Percentiles rank a stretch among this genome's conserved stretches.
Conservation (phyloP, 2,888 invertebrate genomes). For the Protophormia terraenovae region DNA sequence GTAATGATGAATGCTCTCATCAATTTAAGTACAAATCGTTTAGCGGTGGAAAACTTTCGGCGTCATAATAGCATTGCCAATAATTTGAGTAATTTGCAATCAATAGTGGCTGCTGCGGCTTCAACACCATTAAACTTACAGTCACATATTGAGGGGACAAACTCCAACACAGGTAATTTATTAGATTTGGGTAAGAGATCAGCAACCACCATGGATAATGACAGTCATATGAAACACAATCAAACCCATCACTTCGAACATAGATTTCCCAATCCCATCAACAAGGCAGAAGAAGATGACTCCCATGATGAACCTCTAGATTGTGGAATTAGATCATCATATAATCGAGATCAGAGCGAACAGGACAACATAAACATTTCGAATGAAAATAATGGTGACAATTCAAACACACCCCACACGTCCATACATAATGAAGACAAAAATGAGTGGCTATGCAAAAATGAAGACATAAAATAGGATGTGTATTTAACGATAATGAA, state of each 20-base stretch:
- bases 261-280: slow-evolving; percentile 38
- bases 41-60: slow-evolving; percentile 74
- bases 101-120: slow-evolving; percentile 58
- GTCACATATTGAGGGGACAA: slow-evolving; percentile 36
- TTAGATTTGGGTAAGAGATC: slow-evolving; percentile 64
- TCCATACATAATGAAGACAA: slow-evolving; percentile 51
- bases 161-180: slow-evolving; percentile 6
- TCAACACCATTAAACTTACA: slow-evolving; percentile 54
- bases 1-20: slow-evolving; percentile 80
- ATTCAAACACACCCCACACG: not conserved
- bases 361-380: not conserved
- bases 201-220: slow-evolving; percentile 41
- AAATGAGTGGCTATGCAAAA: slow-evolving; percentile 70
- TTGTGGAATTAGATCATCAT: slow-evolving; percentile 74
- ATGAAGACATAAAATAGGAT: slow-evolving; percentile 53
- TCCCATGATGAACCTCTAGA: slow-evolving; percentile 74
- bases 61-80: slow-evolving; percentile 70
- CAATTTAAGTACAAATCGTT: slow-evolving; percentile 77
- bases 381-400: slow-evolving; percentile 22
- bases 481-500: too few species aligned
- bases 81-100: slow-evolving; percentile 69
- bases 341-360: slow-evolving; percentile 30
- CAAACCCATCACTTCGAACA: slow-evolving; percentile 64
- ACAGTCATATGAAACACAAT: not conserved
- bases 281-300: slow-evolving; percentile 58